These are phyloP conservation scores for Anthophora plumipes DNA, from an alignment of 2,888 invertebrate species.

Conservation along the genomic window DNA sequence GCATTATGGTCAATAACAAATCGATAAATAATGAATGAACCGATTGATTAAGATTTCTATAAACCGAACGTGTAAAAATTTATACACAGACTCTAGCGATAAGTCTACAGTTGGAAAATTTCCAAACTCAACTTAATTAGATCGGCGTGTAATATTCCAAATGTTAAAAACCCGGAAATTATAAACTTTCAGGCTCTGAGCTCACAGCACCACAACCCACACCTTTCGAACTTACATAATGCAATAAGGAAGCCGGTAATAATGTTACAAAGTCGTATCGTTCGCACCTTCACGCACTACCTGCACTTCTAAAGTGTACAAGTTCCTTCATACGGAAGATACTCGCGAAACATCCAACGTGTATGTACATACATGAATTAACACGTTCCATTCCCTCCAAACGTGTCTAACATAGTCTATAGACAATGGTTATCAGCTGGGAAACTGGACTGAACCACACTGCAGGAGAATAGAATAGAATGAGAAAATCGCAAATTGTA, in stretches of 20 bases:
- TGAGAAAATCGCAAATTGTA: slow-evolving; percentile 3
- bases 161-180: too few species aligned
- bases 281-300: not conserved
- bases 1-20: slow-evolving; percentile 19
- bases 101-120: not conserved
- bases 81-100: too few species aligned
- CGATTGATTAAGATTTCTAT: not conserved
- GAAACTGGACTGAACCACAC: slow-evolving; percentile 40
- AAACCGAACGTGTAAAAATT: too few species aligned
- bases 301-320: not conserved
- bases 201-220: too few species aligned
- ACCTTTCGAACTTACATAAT: not conserved
- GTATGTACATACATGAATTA: not conserved
- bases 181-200: too few species aligned
- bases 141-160: too few species aligned
- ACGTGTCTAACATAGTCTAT: not conserved
- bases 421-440: slow-evolving; percentile 23
- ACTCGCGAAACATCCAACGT: not conserved
- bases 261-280: not conserved
- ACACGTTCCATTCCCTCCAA: not conserved
- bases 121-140: too few species aligned
- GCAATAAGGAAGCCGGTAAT: not conserved
- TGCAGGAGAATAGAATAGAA: slow-evolving; percentile 26
- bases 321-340: not conserved
- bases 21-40: slow-evolving; percentile 20